Evolutionary conservation across 2,113 vertebrate genomes (phyloP).

Genomic region (Oncorhynchus masou): DNA sequence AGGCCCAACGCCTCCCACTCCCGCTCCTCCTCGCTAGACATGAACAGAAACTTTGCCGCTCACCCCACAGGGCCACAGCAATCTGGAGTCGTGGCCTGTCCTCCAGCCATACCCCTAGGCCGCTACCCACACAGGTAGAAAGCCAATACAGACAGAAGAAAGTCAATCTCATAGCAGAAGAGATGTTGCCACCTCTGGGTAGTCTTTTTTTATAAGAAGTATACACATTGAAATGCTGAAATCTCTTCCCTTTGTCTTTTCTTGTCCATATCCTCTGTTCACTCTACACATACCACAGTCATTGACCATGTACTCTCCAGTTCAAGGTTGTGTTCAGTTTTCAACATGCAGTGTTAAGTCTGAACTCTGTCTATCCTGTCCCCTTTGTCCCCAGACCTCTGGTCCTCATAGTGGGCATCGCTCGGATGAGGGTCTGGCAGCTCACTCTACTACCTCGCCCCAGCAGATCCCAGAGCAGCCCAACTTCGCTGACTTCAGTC

Average conservation of each 20-base stretch:
- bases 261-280: too few species aligned
- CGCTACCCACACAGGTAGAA: conserved; percentile 89
- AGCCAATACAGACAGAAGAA: too few species aligned
- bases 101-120: conserved; percentile 95
- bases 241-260: too few species aligned
- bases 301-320: too few species aligned
- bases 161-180: too few species aligned
- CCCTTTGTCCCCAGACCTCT: conserved; percentile 69
- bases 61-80: conserved; percentile 81
- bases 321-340: too few species aligned
- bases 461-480: conserved; percentile 98
- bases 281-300: too few species aligned
- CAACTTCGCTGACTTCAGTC: conserved; percentile 98
- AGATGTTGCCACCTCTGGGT: too few species aligned
- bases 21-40: conserved; percentile 95
- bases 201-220: too few species aligned
- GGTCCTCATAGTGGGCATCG: conserved; percentile 81
- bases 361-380: background rate
- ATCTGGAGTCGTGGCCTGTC: conserved; percentile 82
- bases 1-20: conserved; percentile 92
- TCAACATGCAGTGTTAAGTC: background rate
- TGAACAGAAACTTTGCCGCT: conserved; percentile 90
- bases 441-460: conserved; percentile 88
- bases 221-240: too few species aligned
- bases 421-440: conserved; percentile 81